phyloP scores from a whole-genome alignment of 2,888 invertebrate species.

The Laothoe populi region DNA sequence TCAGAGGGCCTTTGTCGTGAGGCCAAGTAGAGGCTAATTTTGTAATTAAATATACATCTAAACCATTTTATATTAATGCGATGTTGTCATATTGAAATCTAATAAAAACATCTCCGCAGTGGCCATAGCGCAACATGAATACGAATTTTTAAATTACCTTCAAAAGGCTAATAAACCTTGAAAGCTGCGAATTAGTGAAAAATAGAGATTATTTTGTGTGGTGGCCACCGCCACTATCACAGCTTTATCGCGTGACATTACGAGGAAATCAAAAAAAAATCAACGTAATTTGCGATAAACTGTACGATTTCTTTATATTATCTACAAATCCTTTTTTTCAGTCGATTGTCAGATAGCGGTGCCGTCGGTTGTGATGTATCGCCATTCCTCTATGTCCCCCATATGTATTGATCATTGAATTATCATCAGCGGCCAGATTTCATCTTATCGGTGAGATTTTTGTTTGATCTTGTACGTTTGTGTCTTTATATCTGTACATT shows the following conservation, averaged over 20 bases:
- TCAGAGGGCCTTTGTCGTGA: too few relatives aligned
- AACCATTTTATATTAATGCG: neutral
- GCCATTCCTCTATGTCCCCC: constrained; percentile 30
- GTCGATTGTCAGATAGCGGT: constrained; percentile 76
- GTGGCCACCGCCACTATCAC: constrained; percentile 53
- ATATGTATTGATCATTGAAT: constrained; percentile 30
- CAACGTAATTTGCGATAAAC: constrained; percentile 78
- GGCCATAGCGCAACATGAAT: neutral
- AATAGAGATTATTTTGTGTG: constrained; percentile 48
- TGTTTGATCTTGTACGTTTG: constrained; percentile 16
- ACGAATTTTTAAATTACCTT: constrained; percentile 31
- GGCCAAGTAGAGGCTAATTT: too few relatives aligned
- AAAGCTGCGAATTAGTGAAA: constrained; percentile 47
- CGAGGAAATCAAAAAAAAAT: constrained; percentile 67
- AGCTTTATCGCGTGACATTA: constrained; percentile 65
- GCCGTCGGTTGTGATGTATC: constrained; percentile 67
- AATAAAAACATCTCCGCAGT: neutral
- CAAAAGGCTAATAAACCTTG: constrained; percentile 42
- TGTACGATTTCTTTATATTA: constrained; percentile 70
- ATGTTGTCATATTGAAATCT: neutral
- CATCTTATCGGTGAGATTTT: constrained; percentile 46
- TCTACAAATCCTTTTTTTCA: constrained; percentile 76
- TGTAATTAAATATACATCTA: neutral
- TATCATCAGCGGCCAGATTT: constrained; percentile 44
- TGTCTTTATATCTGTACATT: constrained; percentile 2